Conservation (phyloP, 2,113 vertebrate genomes). For the Drymodes brunneopygia region DNA sequence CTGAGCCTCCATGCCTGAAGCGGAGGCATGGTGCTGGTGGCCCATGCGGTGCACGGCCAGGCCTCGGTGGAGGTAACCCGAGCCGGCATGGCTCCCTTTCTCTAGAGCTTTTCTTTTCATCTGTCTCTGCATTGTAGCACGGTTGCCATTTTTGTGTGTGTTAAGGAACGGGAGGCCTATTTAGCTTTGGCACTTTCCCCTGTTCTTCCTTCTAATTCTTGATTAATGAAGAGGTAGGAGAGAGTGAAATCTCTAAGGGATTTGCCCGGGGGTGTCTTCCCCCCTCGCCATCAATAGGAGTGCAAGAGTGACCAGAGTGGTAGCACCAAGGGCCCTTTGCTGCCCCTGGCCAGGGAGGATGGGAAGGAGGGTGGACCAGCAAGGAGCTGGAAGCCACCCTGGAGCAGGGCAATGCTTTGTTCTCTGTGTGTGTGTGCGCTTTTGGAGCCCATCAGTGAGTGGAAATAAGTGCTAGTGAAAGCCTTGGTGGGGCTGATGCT, state of each 20-base stretch:
- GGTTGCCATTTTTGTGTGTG: slow-evolving; percentile 4
- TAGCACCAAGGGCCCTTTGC: neutral
- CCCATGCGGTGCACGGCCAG: neutral
- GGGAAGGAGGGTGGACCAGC: neutral
- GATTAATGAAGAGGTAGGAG: neutral
- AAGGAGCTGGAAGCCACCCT: neutral
- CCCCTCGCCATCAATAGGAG: neutral
- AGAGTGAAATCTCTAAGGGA: neutral
- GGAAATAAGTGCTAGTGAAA: neutral
- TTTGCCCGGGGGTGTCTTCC: neutral
- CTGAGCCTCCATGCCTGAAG: neutral
- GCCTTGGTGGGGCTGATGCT: neutral
- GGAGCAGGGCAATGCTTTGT: neutral
- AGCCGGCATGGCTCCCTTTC: neutral
- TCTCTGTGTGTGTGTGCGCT: neutral
- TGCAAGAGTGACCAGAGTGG: neutral
- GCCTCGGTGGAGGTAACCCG: neutral
- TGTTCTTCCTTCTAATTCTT: neutral
- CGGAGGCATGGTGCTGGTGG: neutral
- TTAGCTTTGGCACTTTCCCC: neutral
- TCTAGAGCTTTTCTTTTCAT: neutral
- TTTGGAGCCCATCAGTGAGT: neutral
- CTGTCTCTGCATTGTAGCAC: neutral
- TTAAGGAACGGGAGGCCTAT: neutral
- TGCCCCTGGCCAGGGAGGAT: neutral